Percentiles rank a stretch among this genome's conserved stretches.
These are phyloP conservation scores for Ginglymostoma cirratum DNA, from an alignment of 2,113 vertebrate genomes.

Conservation along the genomic window DNA sequence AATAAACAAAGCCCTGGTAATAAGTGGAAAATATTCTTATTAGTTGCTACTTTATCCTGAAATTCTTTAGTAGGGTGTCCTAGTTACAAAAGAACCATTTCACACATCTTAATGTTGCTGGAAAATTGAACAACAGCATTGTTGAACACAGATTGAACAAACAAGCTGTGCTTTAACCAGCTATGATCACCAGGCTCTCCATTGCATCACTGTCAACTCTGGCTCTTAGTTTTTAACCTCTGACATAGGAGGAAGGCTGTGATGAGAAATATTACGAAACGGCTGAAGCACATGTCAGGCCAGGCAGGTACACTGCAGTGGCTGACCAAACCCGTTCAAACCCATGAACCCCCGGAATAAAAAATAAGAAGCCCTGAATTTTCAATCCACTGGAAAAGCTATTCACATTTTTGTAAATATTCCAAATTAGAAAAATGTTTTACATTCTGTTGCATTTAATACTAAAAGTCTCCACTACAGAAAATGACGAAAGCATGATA, in stretches of 20 bases:
- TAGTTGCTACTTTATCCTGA: not conserved
- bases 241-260: not conserved
- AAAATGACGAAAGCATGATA: not conserved
- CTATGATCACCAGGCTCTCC: not conserved
- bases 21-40: not conserved
- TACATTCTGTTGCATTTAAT: not conserved
- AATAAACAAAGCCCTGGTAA: not conserved
- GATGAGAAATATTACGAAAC: not conserved
- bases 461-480: not conserved
- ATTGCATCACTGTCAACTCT: not conserved
- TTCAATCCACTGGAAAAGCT: not conserved
- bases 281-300: not conserved
- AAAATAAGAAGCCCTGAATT: not conserved
- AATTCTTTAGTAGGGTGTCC: not conserved
- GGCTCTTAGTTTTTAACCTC: not conserved
- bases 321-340: not conserved
- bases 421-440: not conserved
- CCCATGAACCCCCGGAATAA: not conserved
- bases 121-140: not conserved
- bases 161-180: not conserved
- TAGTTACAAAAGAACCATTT: not conserved
- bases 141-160: not conserved
- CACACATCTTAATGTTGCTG: not conserved
- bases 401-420: conserved; percentile 10
- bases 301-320: not conserved